Percentiles rank a stretch among this genome's conserved stretches.
Conservation (phyloP, 2,888 invertebrate species). For the Oscheius sp. region DNA sequence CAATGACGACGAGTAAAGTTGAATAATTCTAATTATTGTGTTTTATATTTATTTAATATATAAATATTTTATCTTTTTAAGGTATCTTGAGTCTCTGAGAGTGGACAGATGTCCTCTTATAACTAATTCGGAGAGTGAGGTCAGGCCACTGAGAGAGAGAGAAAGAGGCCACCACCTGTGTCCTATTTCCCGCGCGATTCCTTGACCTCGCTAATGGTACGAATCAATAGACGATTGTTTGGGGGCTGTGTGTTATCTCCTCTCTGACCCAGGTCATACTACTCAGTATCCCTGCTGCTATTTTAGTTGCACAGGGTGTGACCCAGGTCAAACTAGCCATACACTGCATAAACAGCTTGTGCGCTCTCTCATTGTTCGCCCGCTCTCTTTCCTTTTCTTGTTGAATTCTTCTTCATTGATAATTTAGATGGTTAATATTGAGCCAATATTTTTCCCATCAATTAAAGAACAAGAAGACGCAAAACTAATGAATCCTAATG, state of each 20-base stretch:
- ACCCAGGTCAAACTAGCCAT: conserved; percentile 15
- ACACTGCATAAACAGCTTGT: not conserved
- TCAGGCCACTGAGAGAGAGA: not conserved
- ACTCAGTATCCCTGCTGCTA: not conserved
- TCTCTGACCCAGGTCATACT: conserved; percentile 4
- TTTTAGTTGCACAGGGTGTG: not conserved
- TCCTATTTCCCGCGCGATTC: conserved; percentile 33
- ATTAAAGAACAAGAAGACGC: not conserved
- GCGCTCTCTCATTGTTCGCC: not conserved
- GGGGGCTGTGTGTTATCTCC: conserved; percentile 11
- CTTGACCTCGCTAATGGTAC: conserved; percentile 30
- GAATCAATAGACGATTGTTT: conserved; percentile 9
- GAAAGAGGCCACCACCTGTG: conserved; percentile 19
- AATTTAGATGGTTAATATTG: conserved; percentile 11
- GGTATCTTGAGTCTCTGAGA: not conserved
- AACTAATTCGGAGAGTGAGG: not conserved
- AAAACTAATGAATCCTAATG: conserved; percentile 17
- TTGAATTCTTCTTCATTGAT: not conserved
- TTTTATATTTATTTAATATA: too few species aligned
- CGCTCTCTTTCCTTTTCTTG: not conserved
- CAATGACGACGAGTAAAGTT: not conserved
- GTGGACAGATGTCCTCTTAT: conserved; percentile 9
- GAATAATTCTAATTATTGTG: too few species aligned
- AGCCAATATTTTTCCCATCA: not conserved
- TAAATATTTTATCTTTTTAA: not conserved